phyloP scores from a whole-genome alignment of 2,797 vertebrate species.

The Tachyglossus aculeatus region DNA sequence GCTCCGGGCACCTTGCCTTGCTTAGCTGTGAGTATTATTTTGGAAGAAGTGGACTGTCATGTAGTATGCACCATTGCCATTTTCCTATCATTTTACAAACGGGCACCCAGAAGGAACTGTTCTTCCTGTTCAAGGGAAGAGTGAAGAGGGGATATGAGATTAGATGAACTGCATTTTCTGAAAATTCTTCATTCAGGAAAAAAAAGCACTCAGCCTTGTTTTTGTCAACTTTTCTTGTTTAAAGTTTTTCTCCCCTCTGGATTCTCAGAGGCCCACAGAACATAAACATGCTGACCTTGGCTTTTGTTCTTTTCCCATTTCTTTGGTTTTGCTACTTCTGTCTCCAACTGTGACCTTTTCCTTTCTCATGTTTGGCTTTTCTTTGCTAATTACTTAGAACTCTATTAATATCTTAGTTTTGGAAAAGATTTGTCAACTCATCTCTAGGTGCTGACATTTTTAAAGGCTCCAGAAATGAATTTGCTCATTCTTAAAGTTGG shows the following conservation, averaged over 20 bases:
- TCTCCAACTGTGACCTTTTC: neutral
- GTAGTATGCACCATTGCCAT: too few relatives aligned
- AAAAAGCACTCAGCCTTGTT: neutral
- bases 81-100: too few relatives aligned
- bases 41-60: too few relatives aligned
- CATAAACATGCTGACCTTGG: neutral
- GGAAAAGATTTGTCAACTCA: neutral
- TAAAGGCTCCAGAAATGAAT: neutral
- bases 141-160: neutral
- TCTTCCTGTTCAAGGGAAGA: neutral
- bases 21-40: too few relatives aligned
- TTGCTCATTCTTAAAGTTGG: neutral
- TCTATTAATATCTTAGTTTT: neutral
- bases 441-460: neutral
- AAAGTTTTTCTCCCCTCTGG: neutral
- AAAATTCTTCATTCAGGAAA: neutral
- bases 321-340: neutral
- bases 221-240: neutral
- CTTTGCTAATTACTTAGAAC: neutral
- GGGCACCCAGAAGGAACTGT: neutral
- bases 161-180: too few relatives aligned
- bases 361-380: neutral
- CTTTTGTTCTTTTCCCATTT: neutral
- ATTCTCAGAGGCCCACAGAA: neutral
- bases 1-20: too few relatives aligned